These are phyloP conservation scores for Diabrotica balteata DNA, from an alignment of 2,888 invertebrate genomes.

Conservation along the genomic window DNA sequence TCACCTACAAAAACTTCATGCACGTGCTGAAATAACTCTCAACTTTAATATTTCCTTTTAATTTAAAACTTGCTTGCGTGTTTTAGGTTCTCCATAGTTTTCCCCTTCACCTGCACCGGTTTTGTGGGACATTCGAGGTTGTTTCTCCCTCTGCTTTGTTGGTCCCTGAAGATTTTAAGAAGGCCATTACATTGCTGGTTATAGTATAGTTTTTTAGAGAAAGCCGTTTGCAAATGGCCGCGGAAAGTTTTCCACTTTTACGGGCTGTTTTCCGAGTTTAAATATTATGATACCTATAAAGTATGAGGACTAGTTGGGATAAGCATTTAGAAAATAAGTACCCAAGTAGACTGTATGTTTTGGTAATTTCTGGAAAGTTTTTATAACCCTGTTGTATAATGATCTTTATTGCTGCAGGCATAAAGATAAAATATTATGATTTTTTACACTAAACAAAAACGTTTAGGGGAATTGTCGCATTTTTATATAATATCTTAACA, in stretches of 20 bases:
- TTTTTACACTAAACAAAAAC: too few relatives aligned
- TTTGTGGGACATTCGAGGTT: slow-evolving; percentile 28
- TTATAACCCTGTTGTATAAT: too few relatives aligned
- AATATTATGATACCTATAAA: slow-evolving; percentile 25
- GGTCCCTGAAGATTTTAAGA: slow-evolving; percentile 28
- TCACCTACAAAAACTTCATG: too few relatives aligned
- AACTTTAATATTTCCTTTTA: too few relatives aligned
- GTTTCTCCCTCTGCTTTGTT: slow-evolving; percentile 34
- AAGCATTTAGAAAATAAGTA: slow-evolving; percentile 11
- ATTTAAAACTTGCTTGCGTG: neutral
- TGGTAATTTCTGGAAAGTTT: neutral
- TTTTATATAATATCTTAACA: too few relatives aligned
- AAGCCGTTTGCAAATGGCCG: slow-evolving; percentile 8
- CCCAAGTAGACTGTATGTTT: slow-evolving; percentile 8
- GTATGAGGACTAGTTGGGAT: slow-evolving; percentile 1
- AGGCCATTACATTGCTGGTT: too few relatives aligned
- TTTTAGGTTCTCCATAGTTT: slow-evolving; percentile 9
- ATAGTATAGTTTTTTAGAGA: slow-evolving; percentile 12
- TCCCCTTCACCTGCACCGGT: slow-evolving; percentile 26
- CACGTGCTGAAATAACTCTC: too few relatives aligned
- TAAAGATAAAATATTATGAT: too few relatives aligned
- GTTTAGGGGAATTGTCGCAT: too few relatives aligned
- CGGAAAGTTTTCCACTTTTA: slow-evolving; percentile 20
- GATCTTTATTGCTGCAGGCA: too few relatives aligned
- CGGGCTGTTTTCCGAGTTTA: slow-evolving; percentile 14